Conservation (phyloP, 30 jellyfish, hydroid and myxozoan species). For the Hydractinia symbiolongicarpus region DNA sequence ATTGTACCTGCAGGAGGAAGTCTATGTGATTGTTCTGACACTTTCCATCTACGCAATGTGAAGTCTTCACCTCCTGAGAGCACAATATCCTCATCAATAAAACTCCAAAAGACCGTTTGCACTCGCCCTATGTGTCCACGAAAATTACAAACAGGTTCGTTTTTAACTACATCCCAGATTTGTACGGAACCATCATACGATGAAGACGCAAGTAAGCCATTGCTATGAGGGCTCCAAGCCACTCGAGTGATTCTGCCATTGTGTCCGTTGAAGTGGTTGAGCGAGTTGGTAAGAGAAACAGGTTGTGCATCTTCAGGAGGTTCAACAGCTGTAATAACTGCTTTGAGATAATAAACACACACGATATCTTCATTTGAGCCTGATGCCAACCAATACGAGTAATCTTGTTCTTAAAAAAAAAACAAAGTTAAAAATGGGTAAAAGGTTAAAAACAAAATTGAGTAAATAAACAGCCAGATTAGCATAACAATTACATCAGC, state of each 20-base stretch:
- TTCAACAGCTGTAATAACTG: conserved; percentile 11
- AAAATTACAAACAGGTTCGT: conserved; percentile 57
- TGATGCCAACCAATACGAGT: conserved; percentile 74
- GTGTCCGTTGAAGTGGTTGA: conserved; percentile 45
- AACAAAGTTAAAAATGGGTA: background rate
- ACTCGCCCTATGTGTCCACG: conserved; percentile 84
- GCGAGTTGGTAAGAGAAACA: conserved; percentile 32
- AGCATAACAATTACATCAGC: background rate
- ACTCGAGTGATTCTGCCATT: conserved; percentile 61
- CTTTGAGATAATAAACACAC: conserved; percentile 48
- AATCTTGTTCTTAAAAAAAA: conserved; percentile 26
- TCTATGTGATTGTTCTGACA: conserved; percentile 33
- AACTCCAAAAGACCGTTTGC: conserved; percentile 68
- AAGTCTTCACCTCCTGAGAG: conserved; percentile 91
- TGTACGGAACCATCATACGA: conserved; percentile 84
- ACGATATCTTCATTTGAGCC: conserved; percentile 80
- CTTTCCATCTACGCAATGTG: conserved; percentile 64
- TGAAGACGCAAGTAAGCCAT: conserved; percentile 56
- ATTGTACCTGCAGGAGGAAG: conserved; percentile 53
- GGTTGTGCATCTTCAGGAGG: background rate
- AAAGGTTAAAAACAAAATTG: background rate
- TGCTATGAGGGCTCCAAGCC: conserved; percentile 83
- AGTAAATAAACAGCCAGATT: background rate
- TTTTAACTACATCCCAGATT: conserved; percentile 73
- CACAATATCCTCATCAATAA: conserved; percentile 49